Evolutionary conservation across 1,140 invertebrate species (phyloP), one percentile per base, ranked within the genome.

Genomic region (Penaeus japonicus): DNA sequence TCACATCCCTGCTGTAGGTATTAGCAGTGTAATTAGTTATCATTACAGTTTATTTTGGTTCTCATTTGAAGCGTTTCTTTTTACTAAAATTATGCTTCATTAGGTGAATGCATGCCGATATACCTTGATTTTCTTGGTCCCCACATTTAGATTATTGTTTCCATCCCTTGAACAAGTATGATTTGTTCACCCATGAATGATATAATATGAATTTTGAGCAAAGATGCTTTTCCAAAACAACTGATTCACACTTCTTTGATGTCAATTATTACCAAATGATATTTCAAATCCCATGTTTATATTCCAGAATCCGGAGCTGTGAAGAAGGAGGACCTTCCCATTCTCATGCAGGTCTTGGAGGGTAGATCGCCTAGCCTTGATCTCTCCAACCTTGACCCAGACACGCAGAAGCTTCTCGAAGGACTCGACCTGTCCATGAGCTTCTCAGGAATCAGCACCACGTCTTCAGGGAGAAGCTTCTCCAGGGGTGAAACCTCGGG

Each of bases 341-440:
- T 83, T 12, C 53, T 88, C 54, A 30, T 88, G 54, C 62, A 83
- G 47, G 86, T 88, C 18, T 59, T 88, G 62, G 80, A 83, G 30
- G 86, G 86, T 24, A 62, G 70, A 39, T 88, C 86, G 20, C 86
- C 86, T 30, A 83, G 75, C 70, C 47, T 88, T 82, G 86, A 88
- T 35, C 47, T 88, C 53, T 70, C 86, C 32, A 82, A 82, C 57
- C 47, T 87, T n/a, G 79, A 83, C 39, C 39, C 47, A 54, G 65
- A 88, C 20, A 83, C 80, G 24, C 80, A 59, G 24, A 81, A 82
- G 54, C 62, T 88, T 2, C 78, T 87, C n/a, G 85, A 87, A 57
- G 85, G 85, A 22, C 85, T 87, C 27, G 85, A 87, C 59, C 80
- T 88, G 24, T 88, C 86, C 54, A 22, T 77, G 24, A 62, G 73